phyloP scores from a whole-genome alignment of 2,797 vertebrate genomes.

The Falco concolor region DNA sequence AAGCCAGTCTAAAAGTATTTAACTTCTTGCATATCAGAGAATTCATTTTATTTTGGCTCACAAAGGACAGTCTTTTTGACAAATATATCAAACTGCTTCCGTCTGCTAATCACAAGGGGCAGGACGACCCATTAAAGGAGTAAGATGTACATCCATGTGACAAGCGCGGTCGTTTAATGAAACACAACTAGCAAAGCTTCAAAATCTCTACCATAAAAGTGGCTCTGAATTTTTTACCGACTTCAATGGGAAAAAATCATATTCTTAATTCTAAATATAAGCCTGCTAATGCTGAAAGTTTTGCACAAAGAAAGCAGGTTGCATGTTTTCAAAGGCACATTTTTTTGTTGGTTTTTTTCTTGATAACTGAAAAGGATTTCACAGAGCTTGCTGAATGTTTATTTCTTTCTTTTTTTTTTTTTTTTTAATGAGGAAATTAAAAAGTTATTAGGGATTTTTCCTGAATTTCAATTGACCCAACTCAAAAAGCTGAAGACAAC shows the following conservation, averaged over 20 bases:
- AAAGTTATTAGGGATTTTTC: neutral
- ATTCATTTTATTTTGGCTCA: neutral
- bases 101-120: constrained; percentile 39
- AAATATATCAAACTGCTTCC: constrained; percentile 34
- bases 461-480: neutral
- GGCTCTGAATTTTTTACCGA: neutral
- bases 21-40: constrained; percentile 24
- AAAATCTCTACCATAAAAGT: neutral
- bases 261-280: constrained; percentile 5
- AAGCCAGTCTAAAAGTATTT: constrained; percentile 8
- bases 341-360: neutral
- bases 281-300: neutral
- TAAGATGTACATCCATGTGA: neutral
- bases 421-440: neutral
- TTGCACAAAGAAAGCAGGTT: neutral
- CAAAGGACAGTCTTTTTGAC: constrained; percentile 22
- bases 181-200: constrained; percentile 35
- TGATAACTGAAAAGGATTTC: neutral
- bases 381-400: neutral
- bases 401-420: neutral
- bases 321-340: neutral
- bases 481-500: neutral
- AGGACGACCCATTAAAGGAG: neutral
- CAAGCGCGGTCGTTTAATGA: neutral
- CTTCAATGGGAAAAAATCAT: constrained; percentile 13